Percentiles rank a stretch among this genome's conserved stretches.
Conservation (phyloP, 1,140 invertebrate genomes). For the Asbolus verrucosus region DNA sequence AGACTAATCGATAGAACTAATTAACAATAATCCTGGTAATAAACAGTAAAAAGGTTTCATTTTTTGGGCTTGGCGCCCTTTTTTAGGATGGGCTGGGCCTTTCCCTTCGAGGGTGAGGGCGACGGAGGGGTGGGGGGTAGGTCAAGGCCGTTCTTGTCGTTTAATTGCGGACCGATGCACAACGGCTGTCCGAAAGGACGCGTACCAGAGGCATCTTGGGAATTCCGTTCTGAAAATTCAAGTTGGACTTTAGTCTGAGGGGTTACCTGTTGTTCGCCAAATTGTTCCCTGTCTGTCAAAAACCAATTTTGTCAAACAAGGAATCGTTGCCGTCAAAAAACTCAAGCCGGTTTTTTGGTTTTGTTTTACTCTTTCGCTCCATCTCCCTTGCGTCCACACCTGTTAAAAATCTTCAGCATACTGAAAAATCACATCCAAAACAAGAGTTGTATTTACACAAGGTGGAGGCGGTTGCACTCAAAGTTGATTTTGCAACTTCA, state of each 20-base stretch:
- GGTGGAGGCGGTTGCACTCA: too few relatives aligned
- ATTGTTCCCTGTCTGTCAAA: slow-evolving; percentile 20
- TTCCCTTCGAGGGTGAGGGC: slow-evolving; percentile 60
- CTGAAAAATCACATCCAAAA: slow-evolving; percentile 40
- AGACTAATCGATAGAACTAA: slow-evolving; percentile 18
- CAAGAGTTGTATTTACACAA: slow-evolving; percentile 55
- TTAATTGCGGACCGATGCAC: slow-evolving; percentile 68
- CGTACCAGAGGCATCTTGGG: slow-evolving; percentile 72
- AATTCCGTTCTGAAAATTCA: slow-evolving; percentile 63
- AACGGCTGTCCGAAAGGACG: slow-evolving; percentile 82
- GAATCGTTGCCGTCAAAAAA: slow-evolving; percentile 19
- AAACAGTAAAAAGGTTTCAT: slow-evolving; percentile 46
- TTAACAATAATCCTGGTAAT: slow-evolving; percentile 15
- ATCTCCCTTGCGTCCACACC: slow-evolving; percentile 59
- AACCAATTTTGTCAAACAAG: slow-evolving; percentile 34
- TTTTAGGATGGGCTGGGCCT: slow-evolving; percentile 51
- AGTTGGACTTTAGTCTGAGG: slow-evolving; percentile 24
- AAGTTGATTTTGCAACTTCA: too few relatives aligned
- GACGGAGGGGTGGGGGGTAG: slow-evolving; percentile 66
- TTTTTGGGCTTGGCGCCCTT: slow-evolving; percentile 58
- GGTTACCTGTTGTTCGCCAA: slow-evolving; percentile 10
- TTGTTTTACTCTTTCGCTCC: slow-evolving; percentile 63
- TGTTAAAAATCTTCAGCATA: slow-evolving; percentile 50
- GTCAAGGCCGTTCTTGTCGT: slow-evolving; percentile 68
- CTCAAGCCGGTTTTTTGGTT: slow-evolving; percentile 31